Percentiles rank a stretch among this genome's conserved stretches.
phyloP scores from a whole-genome alignment of 2,888 invertebrate species.

The Volucella inanis region DNA sequence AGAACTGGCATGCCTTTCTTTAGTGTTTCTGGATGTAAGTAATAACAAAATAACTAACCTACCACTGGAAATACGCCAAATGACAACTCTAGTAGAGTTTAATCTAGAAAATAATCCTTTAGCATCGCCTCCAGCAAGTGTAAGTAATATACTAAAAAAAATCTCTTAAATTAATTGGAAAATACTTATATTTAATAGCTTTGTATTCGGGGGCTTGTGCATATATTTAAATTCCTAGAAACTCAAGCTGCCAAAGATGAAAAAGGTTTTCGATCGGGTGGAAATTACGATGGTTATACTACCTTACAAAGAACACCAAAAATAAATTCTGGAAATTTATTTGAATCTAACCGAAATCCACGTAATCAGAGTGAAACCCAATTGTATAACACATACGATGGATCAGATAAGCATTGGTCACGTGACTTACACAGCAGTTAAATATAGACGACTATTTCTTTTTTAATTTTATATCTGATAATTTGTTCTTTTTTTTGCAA shows the following conservation, averaged over 20 bases:
- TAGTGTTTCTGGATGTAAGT: conserved; percentile 94
- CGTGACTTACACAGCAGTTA: conserved; percentile 86
- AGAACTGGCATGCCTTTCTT: conserved; percentile 94
- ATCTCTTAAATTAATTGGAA: not conserved
- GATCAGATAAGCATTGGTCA: conserved; percentile 92
- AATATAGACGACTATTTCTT: not conserved
- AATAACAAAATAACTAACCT: conserved; percentile 94
- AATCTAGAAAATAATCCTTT: conserved; percentile 95
- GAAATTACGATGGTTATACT: conserved; percentile 82
- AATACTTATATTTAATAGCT: conserved; percentile 76
- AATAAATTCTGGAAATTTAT: conserved; percentile 79
- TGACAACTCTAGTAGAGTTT: conserved; percentile 92
- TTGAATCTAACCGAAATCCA: conserved; percentile 79
- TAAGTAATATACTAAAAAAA: conserved; percentile 84
- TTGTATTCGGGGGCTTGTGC: conserved; percentile 95
- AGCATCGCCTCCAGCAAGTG: conserved; percentile 95
- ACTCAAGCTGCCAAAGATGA: conserved; percentile 91
- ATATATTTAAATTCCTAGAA: conserved; percentile 97
- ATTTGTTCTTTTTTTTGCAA: not conserved
- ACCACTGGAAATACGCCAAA: conserved; percentile 93
- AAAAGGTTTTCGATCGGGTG: conserved; percentile 81
- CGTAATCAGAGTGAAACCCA: conserved; percentile 94
- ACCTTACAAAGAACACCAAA: conserved; percentile 81
- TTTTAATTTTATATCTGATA: not conserved
- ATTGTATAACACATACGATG: conserved; percentile 91